These are phyloP conservation scores for Porites australiensis DNA, from an alignment of 64 coral and sea anemone species.

Conservation along the genomic window DNA sequence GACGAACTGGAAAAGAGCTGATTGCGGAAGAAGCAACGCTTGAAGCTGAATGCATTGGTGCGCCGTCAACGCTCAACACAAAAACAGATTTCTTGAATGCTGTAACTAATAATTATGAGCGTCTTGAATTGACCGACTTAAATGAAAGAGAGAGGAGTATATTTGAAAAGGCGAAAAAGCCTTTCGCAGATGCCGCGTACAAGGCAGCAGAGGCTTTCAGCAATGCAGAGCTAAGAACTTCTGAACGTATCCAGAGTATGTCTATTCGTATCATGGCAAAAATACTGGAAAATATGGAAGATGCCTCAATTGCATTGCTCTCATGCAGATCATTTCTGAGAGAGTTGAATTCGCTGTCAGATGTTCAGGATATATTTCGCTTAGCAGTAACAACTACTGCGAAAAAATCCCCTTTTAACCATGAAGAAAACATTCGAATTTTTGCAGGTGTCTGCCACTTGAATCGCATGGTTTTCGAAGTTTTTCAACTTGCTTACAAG, in stretches of 20 bases:
- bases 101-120: neutral
- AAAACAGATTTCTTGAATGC: neutral
- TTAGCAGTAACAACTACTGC: neutral
- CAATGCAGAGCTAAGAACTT: neutral
- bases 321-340: neutral
- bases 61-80: too few relatives aligned
- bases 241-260: neutral
- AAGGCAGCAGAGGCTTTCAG: neutral
- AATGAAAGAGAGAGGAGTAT: neutral
- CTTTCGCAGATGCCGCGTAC: neutral
- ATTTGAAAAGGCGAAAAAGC: neutral
- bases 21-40: too few relatives aligned
- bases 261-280: neutral
- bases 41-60: too few relatives aligned
- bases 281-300: neutral
- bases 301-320: neutral
- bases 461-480: slow-evolving; percentile 55
- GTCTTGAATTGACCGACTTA: neutral
- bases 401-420: too few relatives aligned
- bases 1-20: too few relatives aligned
- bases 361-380: neutral
- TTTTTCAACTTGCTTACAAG: slow-evolving; percentile 3
- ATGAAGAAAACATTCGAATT: neutral
- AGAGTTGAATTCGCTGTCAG: neutral
- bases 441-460: slow-evolving; percentile 39